Base-by-base conservation (phyloP, 2,113 vertebrate species). In the Rynchops niger region DNA sequence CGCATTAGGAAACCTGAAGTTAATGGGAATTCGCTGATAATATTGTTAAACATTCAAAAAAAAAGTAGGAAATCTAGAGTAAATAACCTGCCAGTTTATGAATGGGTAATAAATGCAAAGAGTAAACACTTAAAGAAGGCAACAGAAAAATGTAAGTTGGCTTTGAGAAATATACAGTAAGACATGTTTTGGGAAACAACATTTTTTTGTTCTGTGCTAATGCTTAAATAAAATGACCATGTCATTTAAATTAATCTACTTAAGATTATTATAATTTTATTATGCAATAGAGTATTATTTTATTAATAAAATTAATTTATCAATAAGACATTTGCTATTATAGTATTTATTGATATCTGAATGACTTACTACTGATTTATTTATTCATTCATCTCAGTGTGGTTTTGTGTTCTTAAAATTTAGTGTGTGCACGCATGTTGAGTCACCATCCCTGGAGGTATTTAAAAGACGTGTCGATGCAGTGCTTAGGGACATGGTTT, bases 1-100 rank as follows among this genome's bases (percentile, higher is more conserved):
- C 7, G 11, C 6, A 2, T 0, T 0, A 20, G 38, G 18, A 32
- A 61, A 69, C 9, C 0, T 40, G 30, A 38, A 45, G 38, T 5
- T 18, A 27, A 32, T 1, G 36, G 40, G 40, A 56, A 38, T 11
- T 32, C 3, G 1, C 45, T 17, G 36, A 16, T 42, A 47, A 18
- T 8, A 8, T 0, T 27, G 25, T 3, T 59, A 69, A 10, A 43
- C 0, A 3, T 30, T 74, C 9, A 36, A 5, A 38, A 36, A 5
- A 38, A 63, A 55, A 38, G 21, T 0, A 32, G 30, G 58, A 52
- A 80, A 55, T 15, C 9, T 23, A 49, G 61, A 55, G 34, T 22
- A 62, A 81, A 32, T 11, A 18, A 38, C 12, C 20, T 8, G 32
- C 20, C 25, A 3, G 43, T 15, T 76, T 61, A 55, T 8, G 30